A percentile compares a stretch with the other conserved stretches of the same genome.
phyloP scores from a whole-genome alignment of 2,113 vertebrate species.

The Phocoena sinus region DNA sequence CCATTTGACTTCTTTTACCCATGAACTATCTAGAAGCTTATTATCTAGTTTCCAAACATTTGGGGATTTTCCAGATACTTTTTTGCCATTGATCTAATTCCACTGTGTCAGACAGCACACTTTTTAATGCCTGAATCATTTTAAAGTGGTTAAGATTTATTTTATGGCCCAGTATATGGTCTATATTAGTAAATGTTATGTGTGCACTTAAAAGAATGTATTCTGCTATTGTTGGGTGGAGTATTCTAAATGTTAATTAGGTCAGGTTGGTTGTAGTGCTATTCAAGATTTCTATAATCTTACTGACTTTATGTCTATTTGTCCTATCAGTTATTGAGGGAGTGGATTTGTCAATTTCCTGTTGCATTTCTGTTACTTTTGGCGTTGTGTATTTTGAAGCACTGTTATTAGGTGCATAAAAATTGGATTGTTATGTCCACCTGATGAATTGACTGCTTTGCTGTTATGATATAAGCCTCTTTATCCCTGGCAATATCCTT shows the following conservation, averaged over 20 bases:
- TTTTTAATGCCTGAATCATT: background rate
- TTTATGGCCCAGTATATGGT: background rate
- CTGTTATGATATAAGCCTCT: background rate
- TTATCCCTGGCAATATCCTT: background rate
- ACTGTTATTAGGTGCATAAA: too few relatives aligned
- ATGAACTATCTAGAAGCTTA: background rate
- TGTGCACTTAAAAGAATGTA: background rate
- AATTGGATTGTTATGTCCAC: background rate
- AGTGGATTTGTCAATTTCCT: too few relatives aligned
- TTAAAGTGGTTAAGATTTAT: background rate
- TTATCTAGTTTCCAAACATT: background rate
- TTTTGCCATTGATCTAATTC: background rate
- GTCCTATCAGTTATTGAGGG: background rate
- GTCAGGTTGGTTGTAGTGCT: too few relatives aligned
- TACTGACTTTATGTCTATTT: background rate
- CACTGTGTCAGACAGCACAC: background rate
- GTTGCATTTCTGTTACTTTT: too few relatives aligned
- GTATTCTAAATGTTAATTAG: background rate
- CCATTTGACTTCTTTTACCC: background rate
- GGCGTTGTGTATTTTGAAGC: too few relatives aligned
- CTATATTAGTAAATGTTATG: too few relatives aligned
- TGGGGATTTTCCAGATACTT: background rate
- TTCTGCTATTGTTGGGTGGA: too few relatives aligned
- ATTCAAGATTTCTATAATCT: too few relatives aligned
- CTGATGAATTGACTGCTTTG: background rate